Evolutionary conservation across 2,888 invertebrate genomes (phyloP), one percentile per base, ranked within the genome.

Genomic region (Oscheius sp.): DNA sequence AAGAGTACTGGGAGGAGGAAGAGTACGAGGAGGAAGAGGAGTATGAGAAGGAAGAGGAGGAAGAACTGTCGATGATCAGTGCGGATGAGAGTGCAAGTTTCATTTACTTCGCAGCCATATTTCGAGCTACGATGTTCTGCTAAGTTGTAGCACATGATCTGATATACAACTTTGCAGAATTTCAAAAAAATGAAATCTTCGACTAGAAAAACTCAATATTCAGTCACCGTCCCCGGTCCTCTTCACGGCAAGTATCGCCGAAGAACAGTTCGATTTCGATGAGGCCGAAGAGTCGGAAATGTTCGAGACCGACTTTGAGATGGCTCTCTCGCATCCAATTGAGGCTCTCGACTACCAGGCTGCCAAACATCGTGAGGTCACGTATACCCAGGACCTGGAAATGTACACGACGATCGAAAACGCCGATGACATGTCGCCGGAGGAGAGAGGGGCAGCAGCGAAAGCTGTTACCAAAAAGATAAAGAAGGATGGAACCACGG

Each of bases 1-100:
- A 21, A 68, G 83, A 84, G 72, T 80, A 82, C 58, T 80, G 79
- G 80, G 81, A 84, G 73, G 81, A 83, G 29, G 81, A 83, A 32
- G 78, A 79, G 51, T 79, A 81, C 21, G 76, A 78, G 51, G 75
- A 79, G 50, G 77, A 78, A n/a, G 79, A 78, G 55, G 74, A 66
- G n/a, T 79, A 76, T n/a, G 68, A 73, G 13, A 78, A 79, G 5
- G 80, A 81, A 42, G 74, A 74, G 42, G 73, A 65, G 48, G 66
- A 62, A 32, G 79, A 79, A 7, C 76, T 76, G 51, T 71, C 35
- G 4, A 58, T 74, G 74, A 47, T 62, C 48, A 76, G 62, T 57
- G 74, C 66, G 32, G 72, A 72, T 29, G 74, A 77, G 62, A 68
- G 53, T 42, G 68, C 57, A 35, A 10, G 33, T 9, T 13, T 50